Conservation (phyloP, 2,113 vertebrate genomes). For the Steatornis caripensis region DNA sequence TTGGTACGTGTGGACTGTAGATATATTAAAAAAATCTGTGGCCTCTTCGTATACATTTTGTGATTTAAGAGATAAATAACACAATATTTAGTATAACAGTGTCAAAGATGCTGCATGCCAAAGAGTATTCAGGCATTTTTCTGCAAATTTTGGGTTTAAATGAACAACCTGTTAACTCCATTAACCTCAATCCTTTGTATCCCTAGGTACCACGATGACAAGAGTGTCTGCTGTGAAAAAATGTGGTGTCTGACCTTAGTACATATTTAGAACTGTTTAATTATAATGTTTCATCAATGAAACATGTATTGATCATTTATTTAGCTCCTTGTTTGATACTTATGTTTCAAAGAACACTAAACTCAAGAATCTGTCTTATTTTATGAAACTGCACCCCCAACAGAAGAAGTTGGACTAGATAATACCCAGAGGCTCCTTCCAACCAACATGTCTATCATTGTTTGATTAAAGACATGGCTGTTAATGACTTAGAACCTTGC, state of each 20-base stretch:
- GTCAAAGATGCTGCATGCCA: not conserved
- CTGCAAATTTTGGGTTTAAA: not conserved
- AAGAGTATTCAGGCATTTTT: not conserved
- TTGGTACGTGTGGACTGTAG: not conserved
- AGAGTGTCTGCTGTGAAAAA: not conserved
- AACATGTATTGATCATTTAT: not conserved
- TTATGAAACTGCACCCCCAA: not conserved
- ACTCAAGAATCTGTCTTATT: not conserved
- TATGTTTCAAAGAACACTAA: not conserved
- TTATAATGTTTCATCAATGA: not conserved
- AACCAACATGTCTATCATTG: not conserved
- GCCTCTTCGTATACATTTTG: not conserved
- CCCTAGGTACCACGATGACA: not conserved
- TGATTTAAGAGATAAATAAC: not conserved
- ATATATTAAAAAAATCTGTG: not conserved
- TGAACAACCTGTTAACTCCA: not conserved
- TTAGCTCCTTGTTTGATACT: not conserved
- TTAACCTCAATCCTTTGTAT: not conserved
- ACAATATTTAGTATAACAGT: not conserved
- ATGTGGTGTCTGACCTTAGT: not conserved
- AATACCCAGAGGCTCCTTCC: not conserved
- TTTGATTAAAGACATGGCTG: not conserved
- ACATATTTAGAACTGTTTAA: not conserved
- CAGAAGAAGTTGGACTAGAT: not conserved
- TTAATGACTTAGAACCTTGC: not conserved